Base-by-base conservation (phyloP, 2,888 invertebrate species). In the Brachycybe producta region DNA sequence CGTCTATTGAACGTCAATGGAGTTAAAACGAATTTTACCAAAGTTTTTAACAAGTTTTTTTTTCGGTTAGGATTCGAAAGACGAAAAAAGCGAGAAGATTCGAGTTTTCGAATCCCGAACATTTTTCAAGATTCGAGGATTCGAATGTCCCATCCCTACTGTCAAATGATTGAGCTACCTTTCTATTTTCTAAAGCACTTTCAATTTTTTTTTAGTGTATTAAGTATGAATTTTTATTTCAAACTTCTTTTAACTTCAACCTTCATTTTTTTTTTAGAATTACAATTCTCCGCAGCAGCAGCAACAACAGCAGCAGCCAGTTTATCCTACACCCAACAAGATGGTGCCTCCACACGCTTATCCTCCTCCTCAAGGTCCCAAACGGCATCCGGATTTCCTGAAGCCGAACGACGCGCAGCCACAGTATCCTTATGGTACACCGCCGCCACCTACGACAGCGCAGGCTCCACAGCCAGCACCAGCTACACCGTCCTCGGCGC, bases 401-500 rank as follows among this genome's bases (percentile, higher is more conserved):
- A 60, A 60, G 50, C 53, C 51, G n/a, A n/a, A 5, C 7, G 36
- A 36, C 7, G 48, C 45, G 3, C 52, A 52, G 15, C 38, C 46
- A 38, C 54, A 54, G 36, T 54, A 51, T 47, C 26, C 34, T 17
- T 30, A 46, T 3, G 24, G 26, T 4, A 43, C 28, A 49, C 53
- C 54, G 43, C 55, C 58, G 41, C 57, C 58, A 7, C 55, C 55
- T 42, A 58, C 59, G n/a, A 57, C 60, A 3, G 32, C 43, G 30
- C 26, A 40, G 44, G 28, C 43, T 32, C 57, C 56, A 30, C 56
- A 55, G 35, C 56, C 55, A 26, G 24, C 61, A 61, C 62, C 59
- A 60, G 27, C 54, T 56, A 43, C 68, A 70, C 54, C 70, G 69
- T 57, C 71, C 72, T 44, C 72, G 71, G 59, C 71, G 71, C 59